Base-by-base conservation (phyloP, 2,113 vertebrate species). In the Taurulus bubalis region DNA sequence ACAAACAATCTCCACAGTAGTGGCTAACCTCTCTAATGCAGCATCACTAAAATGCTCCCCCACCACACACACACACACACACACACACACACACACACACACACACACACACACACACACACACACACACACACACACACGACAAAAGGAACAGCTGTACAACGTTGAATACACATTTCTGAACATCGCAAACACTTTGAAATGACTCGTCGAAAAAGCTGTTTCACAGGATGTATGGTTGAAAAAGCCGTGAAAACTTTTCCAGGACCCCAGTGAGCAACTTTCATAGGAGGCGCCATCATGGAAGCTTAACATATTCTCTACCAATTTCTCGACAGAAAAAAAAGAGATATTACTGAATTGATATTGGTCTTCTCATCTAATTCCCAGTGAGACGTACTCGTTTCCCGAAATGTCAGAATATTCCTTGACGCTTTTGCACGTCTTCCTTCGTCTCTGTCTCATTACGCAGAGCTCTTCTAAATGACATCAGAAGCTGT, bases 401-500 rank as follows among this genome's bases (percentile, higher is more conserved):
- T 40, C 66, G 28, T 59, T 65, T 72, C 49, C 14, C 24, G 9
- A 42, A 63, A 68, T 69, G 38, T 64, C 55, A 73, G 49, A 12
- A 36, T 26, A 24, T 24, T 58, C 49, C 40, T 70, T 49, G 16
- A 80, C 34, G 28, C 26, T 42, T 47, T 71, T 20, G 22, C 47
- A 34, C 47, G 26, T 66, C 62, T 42, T 53, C 36, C 63, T 73
- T 24, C 18, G 28, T 26, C 28, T 82, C 30, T 5, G 65, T 65
- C 42, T 84, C 38, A 68, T 83, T 75, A 60, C 8, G 20, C 26
- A 34, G 9, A 62, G 24, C 55, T 56, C 24, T 22, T 51, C 40
- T 14, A 8, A 56, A 74, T 77, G 8, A 80, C 79, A 70, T 81
- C n/a, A 67, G 14, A 81, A 63, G 82, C 71, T 58, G 45, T 18